Conservation (phyloP, 2,888 invertebrate genomes). For the Dusona sp. region DNA sequence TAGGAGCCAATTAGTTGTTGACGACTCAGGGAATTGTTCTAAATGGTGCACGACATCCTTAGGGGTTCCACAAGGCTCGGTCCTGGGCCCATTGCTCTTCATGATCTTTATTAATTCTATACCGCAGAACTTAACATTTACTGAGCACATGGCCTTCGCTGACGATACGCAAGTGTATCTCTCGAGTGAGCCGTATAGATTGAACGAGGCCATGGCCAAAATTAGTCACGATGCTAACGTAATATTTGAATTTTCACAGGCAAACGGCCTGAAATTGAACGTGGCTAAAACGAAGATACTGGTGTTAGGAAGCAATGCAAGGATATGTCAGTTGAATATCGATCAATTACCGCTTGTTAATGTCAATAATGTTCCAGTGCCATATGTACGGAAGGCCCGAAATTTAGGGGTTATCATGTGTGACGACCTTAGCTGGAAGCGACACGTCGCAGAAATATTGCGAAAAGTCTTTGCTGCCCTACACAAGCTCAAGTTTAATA, state of each 20-base stretch:
- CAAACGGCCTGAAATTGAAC: background rate
- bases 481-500: background rate
- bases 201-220: background rate
- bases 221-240: no score
- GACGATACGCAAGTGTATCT: conserved; percentile 48
- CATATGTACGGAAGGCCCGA: background rate
- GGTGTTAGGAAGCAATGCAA: background rate
- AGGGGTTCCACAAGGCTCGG: conserved; percentile 53
- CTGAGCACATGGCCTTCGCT: conserved; percentile 26
- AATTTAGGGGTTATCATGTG: background rate
- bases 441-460: background rate
- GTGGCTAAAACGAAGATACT: background rate
- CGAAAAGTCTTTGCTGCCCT: background rate
- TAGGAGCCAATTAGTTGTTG: background rate
- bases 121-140: background rate
- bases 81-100: conserved; percentile 45
- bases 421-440: background rate
- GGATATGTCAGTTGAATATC: background rate
- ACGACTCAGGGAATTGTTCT: background rate
- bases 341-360: background rate
- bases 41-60: background rate
- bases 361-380: background rate
- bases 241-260: no score
- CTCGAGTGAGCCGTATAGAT: background rate
- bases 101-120: conserved; percentile 1